These are phyloP conservation scores for Spizaetus ornatus DNA, from an alignment of 2,113 vertebrate genomes.

Conservation along the genomic window DNA sequence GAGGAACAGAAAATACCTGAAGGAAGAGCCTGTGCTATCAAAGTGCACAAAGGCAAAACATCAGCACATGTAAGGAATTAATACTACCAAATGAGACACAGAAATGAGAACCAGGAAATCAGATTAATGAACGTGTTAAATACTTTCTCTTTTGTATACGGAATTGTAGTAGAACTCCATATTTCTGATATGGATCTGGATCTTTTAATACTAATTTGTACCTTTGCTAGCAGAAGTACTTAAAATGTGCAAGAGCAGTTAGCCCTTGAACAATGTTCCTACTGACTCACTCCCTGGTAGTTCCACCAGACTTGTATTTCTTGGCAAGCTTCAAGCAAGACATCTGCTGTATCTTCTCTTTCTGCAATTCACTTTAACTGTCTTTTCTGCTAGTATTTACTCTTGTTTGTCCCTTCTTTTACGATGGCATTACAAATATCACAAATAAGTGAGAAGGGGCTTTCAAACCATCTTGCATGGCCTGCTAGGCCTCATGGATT, in stretches of 20 bases:
- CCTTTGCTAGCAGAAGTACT: background rate
- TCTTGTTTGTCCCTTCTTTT: background rate
- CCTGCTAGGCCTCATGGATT: background rate
- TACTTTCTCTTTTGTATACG: background rate
- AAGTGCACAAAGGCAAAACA: background rate
- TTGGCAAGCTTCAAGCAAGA: background rate
- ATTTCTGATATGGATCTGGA: background rate
- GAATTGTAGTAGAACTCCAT: background rate
- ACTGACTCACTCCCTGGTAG: background rate
- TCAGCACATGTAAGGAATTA: background rate
- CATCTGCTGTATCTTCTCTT: background rate
- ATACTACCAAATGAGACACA: background rate
- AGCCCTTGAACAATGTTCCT: background rate
- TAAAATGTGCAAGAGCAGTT: background rate
- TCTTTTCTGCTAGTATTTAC: background rate
- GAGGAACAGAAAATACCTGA: background rate
- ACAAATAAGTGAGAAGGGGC: background rate
- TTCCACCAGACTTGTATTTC: background rate
- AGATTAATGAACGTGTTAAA: background rate
- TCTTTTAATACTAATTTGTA: background rate
- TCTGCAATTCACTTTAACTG: background rate
- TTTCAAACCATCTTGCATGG: background rate
- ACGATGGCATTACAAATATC: background rate
- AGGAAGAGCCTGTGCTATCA: background rate
- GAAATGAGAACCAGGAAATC: background rate